Percentiles rank a stretch among this genome's conserved stretches.
Evolutionary conservation across 2,888 invertebrate species (phyloP).

Genomic region (Petrolisthes cinctipes): DNA sequence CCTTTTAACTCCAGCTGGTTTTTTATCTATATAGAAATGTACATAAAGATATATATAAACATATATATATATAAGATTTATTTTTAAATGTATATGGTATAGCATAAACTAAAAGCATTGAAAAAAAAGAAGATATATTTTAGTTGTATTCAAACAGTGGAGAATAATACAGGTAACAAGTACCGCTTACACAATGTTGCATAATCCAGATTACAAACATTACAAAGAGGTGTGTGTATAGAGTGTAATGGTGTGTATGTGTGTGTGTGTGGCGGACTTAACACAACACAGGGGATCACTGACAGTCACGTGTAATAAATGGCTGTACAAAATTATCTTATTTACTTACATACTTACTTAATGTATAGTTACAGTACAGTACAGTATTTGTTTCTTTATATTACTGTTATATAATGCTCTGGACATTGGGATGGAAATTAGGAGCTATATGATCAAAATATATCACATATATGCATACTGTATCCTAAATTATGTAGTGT

Average conservation of each 20-base stretch:
- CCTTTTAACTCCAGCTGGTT: background rate
- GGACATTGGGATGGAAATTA: too few relatives aligned
- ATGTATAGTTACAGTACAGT: too few relatives aligned
- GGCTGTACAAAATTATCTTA: too few relatives aligned
- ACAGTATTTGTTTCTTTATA: too few relatives aligned
- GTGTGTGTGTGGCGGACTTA: background rate
- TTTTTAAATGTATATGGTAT: background rate
- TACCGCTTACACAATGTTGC: background rate
- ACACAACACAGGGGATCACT: too few relatives aligned
- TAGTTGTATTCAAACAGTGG: background rate
- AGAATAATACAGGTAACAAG: background rate
- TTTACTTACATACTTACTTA: too few relatives aligned
- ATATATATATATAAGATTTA: background rate
- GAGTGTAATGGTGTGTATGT: background rate
- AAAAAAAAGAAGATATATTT: background rate
- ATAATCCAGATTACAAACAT: background rate
- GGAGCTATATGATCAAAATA: too few relatives aligned
- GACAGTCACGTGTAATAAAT: too few relatives aligned
- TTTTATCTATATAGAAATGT: background rate
- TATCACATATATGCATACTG: too few relatives aligned
- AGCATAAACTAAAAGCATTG: background rate
- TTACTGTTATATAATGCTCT: too few relatives aligned
- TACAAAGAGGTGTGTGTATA: background rate
- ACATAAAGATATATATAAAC: background rate
- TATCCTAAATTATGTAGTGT: too few relatives aligned